Percentiles rank a stretch among this genome's conserved stretches.
Conservation (phyloP, 2,888 invertebrate species). For the Drosophila parthenogenetica region DNA sequence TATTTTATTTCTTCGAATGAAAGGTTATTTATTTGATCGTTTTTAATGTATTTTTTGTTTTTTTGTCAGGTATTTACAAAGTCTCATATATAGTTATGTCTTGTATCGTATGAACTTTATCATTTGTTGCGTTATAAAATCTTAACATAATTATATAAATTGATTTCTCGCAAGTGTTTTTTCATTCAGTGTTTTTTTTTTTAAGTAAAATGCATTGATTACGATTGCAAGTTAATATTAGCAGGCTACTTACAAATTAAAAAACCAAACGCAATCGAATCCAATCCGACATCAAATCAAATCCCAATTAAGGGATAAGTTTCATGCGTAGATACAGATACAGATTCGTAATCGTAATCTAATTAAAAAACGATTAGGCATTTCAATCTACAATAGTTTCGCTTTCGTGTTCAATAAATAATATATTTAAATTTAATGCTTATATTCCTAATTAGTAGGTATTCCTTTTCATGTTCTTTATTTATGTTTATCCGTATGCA, state of each 20-base stretch:
- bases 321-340: not conserved
- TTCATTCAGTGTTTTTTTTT: conserved; percentile 12
- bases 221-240: conserved; percentile 61
- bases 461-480: conserved; percentile 36
- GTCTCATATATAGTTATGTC: conserved; percentile 61
- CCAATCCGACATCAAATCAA: not conserved
- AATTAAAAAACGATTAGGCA: conserved; percentile 59
- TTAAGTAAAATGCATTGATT: conserved; percentile 70
- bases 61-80: conserved; percentile 77
- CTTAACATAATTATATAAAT: conserved; percentile 77
- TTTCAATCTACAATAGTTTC: conserved; percentile 61
- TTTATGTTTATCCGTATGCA: conserved; percentile 41
- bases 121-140: conserved; percentile 72
- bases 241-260: conserved; percentile 74
- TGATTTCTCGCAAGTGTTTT: conserved; percentile 56
- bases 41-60: conserved; percentile 49
- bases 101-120: conserved; percentile 51
- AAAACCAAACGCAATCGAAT: conserved; percentile 64
- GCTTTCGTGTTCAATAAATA: conserved; percentile 59
- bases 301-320: too few relatives aligned
- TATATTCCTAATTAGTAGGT: conserved; percentile 67
- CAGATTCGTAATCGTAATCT: conserved; percentile 29
- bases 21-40: conserved; percentile 68
- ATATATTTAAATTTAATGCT: conserved; percentile 68
- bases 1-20: conserved; percentile 53